A percentile compares a stretch with the other conserved stretches of the same genome.
Evolutionary conservation across 2,888 invertebrate species (phyloP).

Genomic region (Parapristionchus giblindavisi): DNA sequence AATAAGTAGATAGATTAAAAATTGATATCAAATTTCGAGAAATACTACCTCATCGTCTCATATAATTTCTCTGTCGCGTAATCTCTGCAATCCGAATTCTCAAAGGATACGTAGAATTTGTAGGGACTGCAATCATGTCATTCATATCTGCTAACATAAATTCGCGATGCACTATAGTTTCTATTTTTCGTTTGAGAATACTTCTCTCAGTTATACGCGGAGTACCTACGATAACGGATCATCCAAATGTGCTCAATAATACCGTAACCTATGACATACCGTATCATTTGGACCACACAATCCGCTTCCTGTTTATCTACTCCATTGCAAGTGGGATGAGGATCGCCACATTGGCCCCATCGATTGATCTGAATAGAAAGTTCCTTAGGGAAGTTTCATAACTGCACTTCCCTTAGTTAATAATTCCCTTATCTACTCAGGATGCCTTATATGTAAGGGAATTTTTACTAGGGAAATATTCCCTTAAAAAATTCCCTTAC

Average conservation of each 20-base stretch:
- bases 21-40: too few species aligned
- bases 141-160: too few species aligned
- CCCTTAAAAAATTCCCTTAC: too few species aligned
- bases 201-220: too few species aligned
- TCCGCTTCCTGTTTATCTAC: constrained; percentile 42
- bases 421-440: too few species aligned
- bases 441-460: too few species aligned
- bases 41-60: constrained; percentile 44
- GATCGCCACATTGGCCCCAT: constrained; percentile 45
- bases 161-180: too few species aligned
- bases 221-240: too few species aligned
- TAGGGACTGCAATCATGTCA: constrained; percentile 40
- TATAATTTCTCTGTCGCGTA: constrained; percentile 61
- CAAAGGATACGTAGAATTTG: constrained; percentile 57
- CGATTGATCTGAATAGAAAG: constrained; percentile 27
- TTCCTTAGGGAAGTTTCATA: too few species aligned
- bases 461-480: too few species aligned
- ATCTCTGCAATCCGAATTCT: constrained; percentile 55
- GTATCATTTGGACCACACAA: constrained; percentile 46
- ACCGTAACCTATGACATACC: constrained; percentile 35
- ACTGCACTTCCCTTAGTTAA: too few species aligned
- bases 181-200: too few species aligned
- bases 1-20: not conserved
- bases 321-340: constrained; percentile 37
- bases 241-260: not conserved